Evolutionary conservation across 2,888 invertebrate genomes (phyloP), one percentile per base, ranked within the genome.

Genomic region (Rotaria macrura): DNA sequence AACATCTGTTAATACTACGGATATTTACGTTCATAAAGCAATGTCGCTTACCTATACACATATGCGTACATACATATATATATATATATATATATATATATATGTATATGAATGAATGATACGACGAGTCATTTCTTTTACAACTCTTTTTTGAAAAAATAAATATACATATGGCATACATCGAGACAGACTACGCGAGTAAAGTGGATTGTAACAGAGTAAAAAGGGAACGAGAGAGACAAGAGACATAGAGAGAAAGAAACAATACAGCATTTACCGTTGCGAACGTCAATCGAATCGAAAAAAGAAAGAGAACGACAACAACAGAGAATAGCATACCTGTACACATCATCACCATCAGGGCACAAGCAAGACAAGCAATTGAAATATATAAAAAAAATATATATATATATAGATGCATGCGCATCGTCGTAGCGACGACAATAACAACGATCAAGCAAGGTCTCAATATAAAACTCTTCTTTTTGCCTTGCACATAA

Each of bases 131-230:
- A 34, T 4, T 38, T 34, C 34, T 57, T 57, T 57, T 57, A 57
- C 55, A 12, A 29, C 29, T 65, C 34, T 29, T 65, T 29, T 25
- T 12, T 2, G 17, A 9, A 65, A 65, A 34, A 17, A 65, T 7
- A 65, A 34, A 65, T 52, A 52, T 65, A 34, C 65, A 65, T 65
- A 65, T 65, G 65, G 65, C 65, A 65, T 25, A 65, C 65, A 65
- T 65, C 65, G 38, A 65, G 7, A 65, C 65, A 65, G 17, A 65
- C 14, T 65, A 34, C 20, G 65, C 12, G 34, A 38, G 65, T 34
- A 65, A 65, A 65, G 65, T 65, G 34, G 65, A 65, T 65, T 65
- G 65, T 65, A 65, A 65, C 65, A 65, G 65, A 65, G 65, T 65
- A 38, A 34, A 65, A 65, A 65, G 38, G 65, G 34, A 65, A 34